Conservation (phyloP, 2,113 vertebrate genomes). For the Candoia aspera region DNA sequence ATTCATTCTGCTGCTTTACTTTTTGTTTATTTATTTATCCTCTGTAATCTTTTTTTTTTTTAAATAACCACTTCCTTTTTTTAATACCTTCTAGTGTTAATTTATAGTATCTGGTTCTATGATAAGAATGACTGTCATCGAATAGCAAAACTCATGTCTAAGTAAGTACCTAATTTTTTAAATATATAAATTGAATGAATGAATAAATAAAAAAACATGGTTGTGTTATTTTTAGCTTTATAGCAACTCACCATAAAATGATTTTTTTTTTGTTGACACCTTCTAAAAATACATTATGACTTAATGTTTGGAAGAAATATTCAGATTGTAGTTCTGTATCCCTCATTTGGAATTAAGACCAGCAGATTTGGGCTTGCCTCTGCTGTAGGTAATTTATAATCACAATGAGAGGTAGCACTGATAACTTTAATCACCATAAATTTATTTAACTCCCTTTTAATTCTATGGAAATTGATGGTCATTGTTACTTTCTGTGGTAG, state of each 20-base stretch:
- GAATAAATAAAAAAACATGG: not conserved
- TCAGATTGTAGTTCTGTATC: not conserved
- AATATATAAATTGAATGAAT: not conserved
- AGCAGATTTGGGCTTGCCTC: not conserved
- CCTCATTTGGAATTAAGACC: not conserved
- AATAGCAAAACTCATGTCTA: constrained; percentile 95
- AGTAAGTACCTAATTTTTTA: constrained; percentile 80
- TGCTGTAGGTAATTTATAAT: not conserved
- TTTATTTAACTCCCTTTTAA: too few species aligned
- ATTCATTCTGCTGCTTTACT: fast-evolving
- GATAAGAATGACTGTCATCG: constrained; percentile 96
- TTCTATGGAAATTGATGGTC: too few species aligned
- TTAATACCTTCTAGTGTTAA: constrained; percentile 84
- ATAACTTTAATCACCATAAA: too few species aligned
- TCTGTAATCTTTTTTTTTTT: not conserved
- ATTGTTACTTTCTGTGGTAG: too few species aligned
- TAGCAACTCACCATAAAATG: not conserved
- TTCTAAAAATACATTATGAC: not conserved
- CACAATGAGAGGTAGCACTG: not conserved
- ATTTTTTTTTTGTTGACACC: not conserved
- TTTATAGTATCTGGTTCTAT: constrained; percentile 99
- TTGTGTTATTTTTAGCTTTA: not conserved
- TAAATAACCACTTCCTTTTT: constrained; percentile 26
- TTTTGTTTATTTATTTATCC: not conserved
- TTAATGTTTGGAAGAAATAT: not conserved